Percentiles rank a stretch among this genome's conserved stretches.
Evolutionary conservation across 2,797 vertebrate species (phyloP).

Genomic region (Discoglossus pictus): DNA sequence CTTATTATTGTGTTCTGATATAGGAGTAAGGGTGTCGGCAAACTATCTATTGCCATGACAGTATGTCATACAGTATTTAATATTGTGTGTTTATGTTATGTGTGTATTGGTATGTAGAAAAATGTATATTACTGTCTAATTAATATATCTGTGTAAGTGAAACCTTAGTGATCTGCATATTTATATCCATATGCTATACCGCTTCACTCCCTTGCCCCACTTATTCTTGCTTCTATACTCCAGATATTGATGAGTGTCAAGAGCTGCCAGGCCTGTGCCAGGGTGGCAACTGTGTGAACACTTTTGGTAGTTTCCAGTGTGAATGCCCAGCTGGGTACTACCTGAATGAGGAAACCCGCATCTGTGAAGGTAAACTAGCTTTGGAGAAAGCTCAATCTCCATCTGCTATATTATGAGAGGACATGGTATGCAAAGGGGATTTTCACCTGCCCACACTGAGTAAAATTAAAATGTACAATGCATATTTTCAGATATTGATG

Average conservation of each 20-base stretch:
- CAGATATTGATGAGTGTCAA: conserved; percentile 93
- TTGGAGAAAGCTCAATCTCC: not conserved
- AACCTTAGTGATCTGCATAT: not conserved
- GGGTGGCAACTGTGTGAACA: conserved; percentile 90
- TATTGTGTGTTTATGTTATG: too few relatives aligned
- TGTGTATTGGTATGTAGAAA: too few relatives aligned
- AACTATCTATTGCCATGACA: too few relatives aligned
- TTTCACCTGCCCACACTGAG: not conserved
- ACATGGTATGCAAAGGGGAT: not conserved
- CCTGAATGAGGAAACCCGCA: conserved; percentile 83
- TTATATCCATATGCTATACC: too few relatives aligned
- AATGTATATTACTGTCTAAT: too few relatives aligned
- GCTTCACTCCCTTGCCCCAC: not conserved
- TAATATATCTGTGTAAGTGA: too few relatives aligned
- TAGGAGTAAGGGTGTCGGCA: too few relatives aligned
- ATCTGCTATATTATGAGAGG: too few relatives aligned
- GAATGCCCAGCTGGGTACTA: conserved; percentile 90
- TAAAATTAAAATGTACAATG: not conserved
- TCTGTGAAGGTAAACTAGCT: conserved; percentile 84
- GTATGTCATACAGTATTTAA: too few relatives aligned
- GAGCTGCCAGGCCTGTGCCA: conserved; percentile 91
- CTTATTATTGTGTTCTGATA: too few relatives aligned
- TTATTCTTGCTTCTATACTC: not conserved
- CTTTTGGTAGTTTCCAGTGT: conserved; percentile 94
- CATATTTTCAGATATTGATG: conserved; percentile 81